A percentile compares a stretch with the other conserved stretches of the same genome.
Evolutionary conservation across 2,797 vertebrate species (phyloP).

Genomic region (Enteromius fasciolatus): DNA sequence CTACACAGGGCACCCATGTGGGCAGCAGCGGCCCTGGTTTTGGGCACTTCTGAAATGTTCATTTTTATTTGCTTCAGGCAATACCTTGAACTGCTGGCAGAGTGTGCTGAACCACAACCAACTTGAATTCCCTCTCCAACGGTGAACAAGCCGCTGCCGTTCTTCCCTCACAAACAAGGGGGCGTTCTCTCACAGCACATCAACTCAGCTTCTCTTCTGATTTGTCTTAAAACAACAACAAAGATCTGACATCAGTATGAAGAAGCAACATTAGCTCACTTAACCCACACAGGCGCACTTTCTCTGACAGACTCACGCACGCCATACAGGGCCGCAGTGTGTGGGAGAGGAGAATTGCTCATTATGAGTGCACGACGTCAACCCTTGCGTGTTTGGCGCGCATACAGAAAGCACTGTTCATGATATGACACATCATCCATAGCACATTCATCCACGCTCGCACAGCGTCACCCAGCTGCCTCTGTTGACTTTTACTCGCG

Average conservation of each 20-base stretch:
- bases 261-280: constrained; percentile 66
- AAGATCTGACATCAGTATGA: constrained; percentile 65
- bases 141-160: constrained; percentile 42
- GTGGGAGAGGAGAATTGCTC: constrained; percentile 65
- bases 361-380: constrained; percentile 63
- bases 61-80: not conserved
- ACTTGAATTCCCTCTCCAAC: constrained; percentile 46
- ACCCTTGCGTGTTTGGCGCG: constrained; percentile 60
- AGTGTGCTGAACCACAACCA: constrained; percentile 53
- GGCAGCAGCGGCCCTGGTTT: not conserved
- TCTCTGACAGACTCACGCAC: constrained; percentile 32
- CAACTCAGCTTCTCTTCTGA: constrained; percentile 58
- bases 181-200: constrained; percentile 69
- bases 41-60: not conserved
- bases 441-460: constrained; percentile 61
- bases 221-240: constrained; percentile 60
- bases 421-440: constrained; percentile 57
- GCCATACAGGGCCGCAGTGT: constrained; percentile 56
- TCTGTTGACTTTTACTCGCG: constrained; percentile 45
- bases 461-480: constrained; percentile 66
- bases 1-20: no score
- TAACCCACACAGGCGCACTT: constrained; percentile 39
- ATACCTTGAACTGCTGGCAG: constrained; percentile 68
- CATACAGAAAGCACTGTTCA: constrained; percentile 64
- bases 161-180: constrained; percentile 62